phyloP scores from a whole-genome alignment of 2,888 invertebrate genomes.

The Trypoxylon attenuatum region DNA sequence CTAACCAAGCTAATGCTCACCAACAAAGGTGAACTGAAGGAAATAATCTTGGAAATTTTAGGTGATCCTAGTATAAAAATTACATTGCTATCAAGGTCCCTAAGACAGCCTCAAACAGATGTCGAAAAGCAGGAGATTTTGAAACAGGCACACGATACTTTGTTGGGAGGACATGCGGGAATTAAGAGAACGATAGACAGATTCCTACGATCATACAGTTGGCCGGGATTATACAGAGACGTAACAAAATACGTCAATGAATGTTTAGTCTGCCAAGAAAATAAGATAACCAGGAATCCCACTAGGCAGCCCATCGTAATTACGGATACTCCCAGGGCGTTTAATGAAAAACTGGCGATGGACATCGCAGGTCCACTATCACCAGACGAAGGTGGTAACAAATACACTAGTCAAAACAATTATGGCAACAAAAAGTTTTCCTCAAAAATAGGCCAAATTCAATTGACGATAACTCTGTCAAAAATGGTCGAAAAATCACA shows the following conservation, averaged over 20 bases:
- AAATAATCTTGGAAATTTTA: not conserved
- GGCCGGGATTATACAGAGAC: not conserved
- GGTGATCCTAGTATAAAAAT: not conserved
- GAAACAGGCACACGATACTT: not conserved
- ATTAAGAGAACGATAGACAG: too few species aligned
- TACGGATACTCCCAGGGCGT: not conserved
- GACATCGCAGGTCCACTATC: not conserved
- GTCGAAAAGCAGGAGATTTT: not conserved
- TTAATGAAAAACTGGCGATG: too few species aligned
- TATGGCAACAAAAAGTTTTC: too few species aligned
- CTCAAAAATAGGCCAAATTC: too few species aligned
- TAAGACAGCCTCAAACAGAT: not conserved
- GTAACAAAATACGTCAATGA: not conserved
- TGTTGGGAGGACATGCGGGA: not conserved
- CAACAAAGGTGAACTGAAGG: not conserved
- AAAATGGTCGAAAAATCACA: too few species aligned
- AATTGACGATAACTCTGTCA: too few species aligned
- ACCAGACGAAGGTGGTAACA: too few species aligned
- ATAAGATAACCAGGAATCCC: not conserved
- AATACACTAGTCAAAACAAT: too few species aligned
- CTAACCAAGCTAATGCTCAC: not conserved
- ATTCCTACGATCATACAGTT: not conserved
- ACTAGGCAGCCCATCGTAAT: not conserved
- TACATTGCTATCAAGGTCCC: not conserved
- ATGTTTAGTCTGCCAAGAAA: conserved; percentile 1